Evolutionary conservation across 2,797 vertebrate species (phyloP).

Genomic region (Diplodus sargus): DNA sequence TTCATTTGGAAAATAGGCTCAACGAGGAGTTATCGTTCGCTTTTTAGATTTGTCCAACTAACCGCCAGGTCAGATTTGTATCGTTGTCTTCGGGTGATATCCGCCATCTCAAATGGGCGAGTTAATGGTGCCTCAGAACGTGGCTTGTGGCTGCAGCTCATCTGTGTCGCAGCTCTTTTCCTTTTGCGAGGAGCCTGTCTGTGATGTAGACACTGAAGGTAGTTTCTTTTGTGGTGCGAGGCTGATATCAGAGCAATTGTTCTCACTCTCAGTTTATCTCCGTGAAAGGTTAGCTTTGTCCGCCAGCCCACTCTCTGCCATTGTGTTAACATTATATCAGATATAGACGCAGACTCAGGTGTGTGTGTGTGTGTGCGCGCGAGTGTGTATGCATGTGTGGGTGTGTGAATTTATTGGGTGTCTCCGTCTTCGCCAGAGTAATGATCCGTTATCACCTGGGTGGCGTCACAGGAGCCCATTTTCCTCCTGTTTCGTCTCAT

Average conservation of each 20-base stretch:
- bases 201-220: slow-evolving; percentile 48
- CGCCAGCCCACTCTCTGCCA: slow-evolving; percentile 43
- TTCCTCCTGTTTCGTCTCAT: slow-evolving; percentile 19
- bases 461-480: slow-evolving; percentile 12
- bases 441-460: slow-evolving; percentile 42
- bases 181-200: slow-evolving; percentile 34
- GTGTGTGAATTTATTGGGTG: slow-evolving; percentile 3
- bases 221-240: slow-evolving; percentile 47
- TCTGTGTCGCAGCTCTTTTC: slow-evolving; percentile 33
- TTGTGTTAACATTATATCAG: slow-evolving; percentile 59
- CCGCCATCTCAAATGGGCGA: slow-evolving; percentile 17
- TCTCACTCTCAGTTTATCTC: slow-evolving; percentile 68
- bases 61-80: slow-evolving; percentile 23
- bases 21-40: slow-evolving; percentile 6
- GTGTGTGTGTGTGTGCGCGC: slow-evolving; percentile 24
- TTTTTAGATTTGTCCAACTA: slow-evolving; percentile 11
- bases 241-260: slow-evolving; percentile 60
- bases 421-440: slow-evolving; percentile 27
- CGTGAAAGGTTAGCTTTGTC: slow-evolving; percentile 71
- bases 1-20: slow-evolving; percentile 33
- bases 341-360: slow-evolving; percentile 37
- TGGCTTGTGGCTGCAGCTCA: slow-evolving; percentile 24
- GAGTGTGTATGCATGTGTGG: slow-evolving; percentile 21
- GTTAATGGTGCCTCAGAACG: slow-evolving; percentile 31
- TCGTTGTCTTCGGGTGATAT: not conserved